Conservation (phyloP, 2,113 vertebrate species). For the Pyxicephalus adspersus region DNA sequence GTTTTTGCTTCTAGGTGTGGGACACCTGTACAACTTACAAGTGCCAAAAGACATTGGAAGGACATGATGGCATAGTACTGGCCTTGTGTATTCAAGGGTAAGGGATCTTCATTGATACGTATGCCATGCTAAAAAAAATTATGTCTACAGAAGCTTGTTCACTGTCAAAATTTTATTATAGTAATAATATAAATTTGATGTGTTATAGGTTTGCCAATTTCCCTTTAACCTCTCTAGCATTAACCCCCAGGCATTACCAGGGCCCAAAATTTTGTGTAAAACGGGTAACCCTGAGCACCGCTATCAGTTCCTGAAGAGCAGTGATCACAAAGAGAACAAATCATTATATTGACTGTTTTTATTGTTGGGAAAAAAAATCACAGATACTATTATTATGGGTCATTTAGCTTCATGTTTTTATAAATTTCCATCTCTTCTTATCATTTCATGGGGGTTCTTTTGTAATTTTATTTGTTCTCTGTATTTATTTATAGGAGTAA, state of each 20-base stretch:
- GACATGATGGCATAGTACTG: constrained; percentile 95
- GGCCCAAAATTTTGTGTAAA: no score
- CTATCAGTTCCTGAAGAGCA: no score
- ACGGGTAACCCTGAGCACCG: no score
- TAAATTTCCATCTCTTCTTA: neutral
- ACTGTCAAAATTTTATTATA: no score
- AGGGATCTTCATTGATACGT: constrained; percentile 50
- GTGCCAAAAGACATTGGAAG: constrained; percentile 98
- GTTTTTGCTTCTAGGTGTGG: constrained; percentile 86
- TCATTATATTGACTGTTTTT: neutral
- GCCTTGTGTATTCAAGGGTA: constrained; percentile 98
- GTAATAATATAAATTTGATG: no score
- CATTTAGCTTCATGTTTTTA: neutral
- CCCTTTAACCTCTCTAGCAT: no score
- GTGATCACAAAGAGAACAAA: no score
- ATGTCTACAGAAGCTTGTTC: no score
- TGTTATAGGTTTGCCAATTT: no score
- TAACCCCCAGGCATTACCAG: no score
- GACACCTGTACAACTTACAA: constrained; percentile 99
- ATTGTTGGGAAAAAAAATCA: neutral
- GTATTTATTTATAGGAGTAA: constrained; percentile 78
- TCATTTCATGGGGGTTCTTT: neutral
- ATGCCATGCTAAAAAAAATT: no score
- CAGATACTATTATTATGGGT: neutral
- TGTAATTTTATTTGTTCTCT: neutral